Base-by-base conservation (phyloP, 2,797 vertebrate species). In the Selene dorsalis region DNA sequence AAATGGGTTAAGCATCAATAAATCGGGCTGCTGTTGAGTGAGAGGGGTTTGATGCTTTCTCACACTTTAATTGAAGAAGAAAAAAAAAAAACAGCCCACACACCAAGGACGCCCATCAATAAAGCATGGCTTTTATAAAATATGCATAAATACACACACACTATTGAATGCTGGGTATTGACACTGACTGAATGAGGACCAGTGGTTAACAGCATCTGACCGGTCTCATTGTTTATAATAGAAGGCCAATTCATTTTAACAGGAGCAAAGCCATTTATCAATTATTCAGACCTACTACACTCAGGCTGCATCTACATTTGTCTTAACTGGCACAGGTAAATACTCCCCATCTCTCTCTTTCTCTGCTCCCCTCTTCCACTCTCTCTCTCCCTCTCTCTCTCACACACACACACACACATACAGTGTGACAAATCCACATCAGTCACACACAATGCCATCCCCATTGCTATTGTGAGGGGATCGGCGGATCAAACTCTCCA, bases 371-470 rank as follows among this genome's bases (percentile, higher is more conserved):
- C 59, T n/a, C 9, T 45, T 41, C 39, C 30, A 69, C 53, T 22
- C 72, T 12, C 32, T 45, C 48, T 39, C 59, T 16, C 14, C 11
- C 24, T 35, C 63, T 11, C 38, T 11, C 38, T 11, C 41, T 4
- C 41, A 16, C 41, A n/a, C 14, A 35, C 71, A 14, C 56, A 41
- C 39, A 60, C 61, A 90, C 79, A 88, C 64, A 75, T 39, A 85
- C 81, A 73, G 79, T 93, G 94, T 94, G 92, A 93, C 93, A 89
- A 94, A 95, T 94, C 80, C 90, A 91, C 88, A 95, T 94, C 93
- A 85, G 94, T 94, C 93, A 93, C 94, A 94, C 93, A 94, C 93
- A 93, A 94, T 93, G 89, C 86, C 80, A 79, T 84, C 88, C 90
- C 91, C 82, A 83, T 87, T 90, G 91, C 92, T 84, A 93, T 94